These are phyloP conservation scores for Aeoliscus strigatus DNA, from an alignment of 2,797 vertebrate genomes.

Conservation along the genomic window DNA sequence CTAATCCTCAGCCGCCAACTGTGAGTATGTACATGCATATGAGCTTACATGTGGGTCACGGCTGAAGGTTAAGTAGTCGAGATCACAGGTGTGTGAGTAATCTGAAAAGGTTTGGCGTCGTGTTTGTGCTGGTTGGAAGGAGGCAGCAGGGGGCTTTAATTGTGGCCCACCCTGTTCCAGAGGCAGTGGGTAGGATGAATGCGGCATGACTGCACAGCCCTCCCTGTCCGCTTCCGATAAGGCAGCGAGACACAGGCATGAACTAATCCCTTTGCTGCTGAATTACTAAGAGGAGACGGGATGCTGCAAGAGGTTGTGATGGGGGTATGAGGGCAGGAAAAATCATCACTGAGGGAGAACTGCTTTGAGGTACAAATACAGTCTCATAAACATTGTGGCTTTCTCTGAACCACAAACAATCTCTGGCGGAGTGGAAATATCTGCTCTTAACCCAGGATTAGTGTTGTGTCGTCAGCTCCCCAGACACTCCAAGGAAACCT, in stretches of 20 bases:
- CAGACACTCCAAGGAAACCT: conserved; percentile 27
- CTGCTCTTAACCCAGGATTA: conserved; percentile 29
- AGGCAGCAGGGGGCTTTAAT: conserved; percentile 4
- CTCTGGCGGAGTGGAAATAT: background rate
- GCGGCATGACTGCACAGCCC: conserved; percentile 42
- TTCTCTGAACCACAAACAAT: conserved; percentile 14
- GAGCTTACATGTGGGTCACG: background rate
- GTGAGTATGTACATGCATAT: conserved; percentile 12
- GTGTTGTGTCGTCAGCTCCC: conserved; percentile 24
- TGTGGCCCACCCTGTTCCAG: conserved; percentile 33
- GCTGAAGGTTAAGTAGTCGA: conserved; percentile 30
- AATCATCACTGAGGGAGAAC: conserved; percentile 8
- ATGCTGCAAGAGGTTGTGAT: conserved; percentile 47
- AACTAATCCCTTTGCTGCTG: conserved; percentile 61
- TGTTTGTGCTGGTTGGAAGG: conserved; percentile 3
- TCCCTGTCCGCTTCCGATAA: conserved; percentile 63
- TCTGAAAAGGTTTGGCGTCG: conserved; percentile 8
- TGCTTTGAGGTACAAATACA: conserved; percentile 10
- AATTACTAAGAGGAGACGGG: conserved; percentile 51
- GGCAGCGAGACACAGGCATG: conserved; percentile 41
- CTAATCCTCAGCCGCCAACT: conserved; percentile 13
- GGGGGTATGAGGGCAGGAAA: conserved; percentile 39
- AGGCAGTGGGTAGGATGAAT: conserved; percentile 38
- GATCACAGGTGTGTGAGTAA: conserved; percentile 14
- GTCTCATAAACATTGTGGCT: conserved; percentile 2